Percentiles rank a stretch among this genome's conserved stretches.
Evolutionary conservation across 2,888 invertebrate genomes (phyloP).

Genomic region (Leptopilina myrica): DNA sequence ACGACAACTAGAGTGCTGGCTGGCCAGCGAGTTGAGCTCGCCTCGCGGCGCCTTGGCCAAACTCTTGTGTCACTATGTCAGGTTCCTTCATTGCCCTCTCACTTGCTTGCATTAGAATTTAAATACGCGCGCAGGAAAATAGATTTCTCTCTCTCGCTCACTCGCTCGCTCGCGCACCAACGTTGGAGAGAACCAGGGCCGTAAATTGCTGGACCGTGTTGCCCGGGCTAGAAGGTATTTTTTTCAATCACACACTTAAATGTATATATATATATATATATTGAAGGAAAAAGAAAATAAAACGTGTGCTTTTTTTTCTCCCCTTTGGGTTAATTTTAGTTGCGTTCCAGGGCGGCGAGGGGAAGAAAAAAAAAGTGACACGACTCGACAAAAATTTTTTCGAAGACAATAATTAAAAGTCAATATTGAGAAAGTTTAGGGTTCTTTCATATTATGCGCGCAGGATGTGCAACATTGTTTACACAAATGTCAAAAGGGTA

Average conservation of each 20-base stretch:
- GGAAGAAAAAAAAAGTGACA: no score
- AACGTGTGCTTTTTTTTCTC: no score
- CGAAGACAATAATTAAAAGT: not conserved
- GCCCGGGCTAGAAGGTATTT: no score
- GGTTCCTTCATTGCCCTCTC: not conserved
- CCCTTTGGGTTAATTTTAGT: no score
- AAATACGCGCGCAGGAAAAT: no score
- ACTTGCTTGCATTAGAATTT: not conserved
- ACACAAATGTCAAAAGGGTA: not conserved
- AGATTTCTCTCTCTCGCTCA: no score
- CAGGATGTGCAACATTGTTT: slow-evolving; percentile 1
- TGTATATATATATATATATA: no score
- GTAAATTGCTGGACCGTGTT: slow-evolving; percentile 1
- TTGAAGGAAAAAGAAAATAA: no score
- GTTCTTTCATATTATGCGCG: not conserved
- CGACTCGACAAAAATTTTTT: not conserved
- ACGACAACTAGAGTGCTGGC: slow-evolving; percentile 62
- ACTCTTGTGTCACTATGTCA: slow-evolving; percentile 41
- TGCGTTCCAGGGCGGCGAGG: no score
- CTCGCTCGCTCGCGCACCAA: no score
- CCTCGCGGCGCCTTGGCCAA: slow-evolving; percentile 44
- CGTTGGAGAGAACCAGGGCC: not conserved
- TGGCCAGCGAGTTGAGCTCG: slow-evolving; percentile 65
- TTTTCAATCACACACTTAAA: no score
- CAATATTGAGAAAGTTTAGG: not conserved